Percentiles rank a stretch among this genome's conserved stretches.
phyloP scores from a whole-genome alignment of 1,140 invertebrate genomes.

The Habropoda laboriosa region DNA sequence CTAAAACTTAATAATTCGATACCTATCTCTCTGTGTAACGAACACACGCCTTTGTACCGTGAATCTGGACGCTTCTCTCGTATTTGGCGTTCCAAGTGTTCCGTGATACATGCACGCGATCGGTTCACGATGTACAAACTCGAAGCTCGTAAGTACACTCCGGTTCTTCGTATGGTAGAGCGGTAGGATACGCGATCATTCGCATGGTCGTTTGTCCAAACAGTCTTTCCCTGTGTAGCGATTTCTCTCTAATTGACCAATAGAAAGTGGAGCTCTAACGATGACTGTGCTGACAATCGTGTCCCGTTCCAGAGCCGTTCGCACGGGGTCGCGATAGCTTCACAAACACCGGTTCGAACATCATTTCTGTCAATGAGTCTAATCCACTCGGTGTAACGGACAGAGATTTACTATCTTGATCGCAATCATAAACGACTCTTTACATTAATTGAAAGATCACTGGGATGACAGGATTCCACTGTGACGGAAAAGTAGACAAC shows the following conservation, averaged over 20 bases:
- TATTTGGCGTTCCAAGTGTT: slow-evolving; percentile 17
- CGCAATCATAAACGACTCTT: neutral
- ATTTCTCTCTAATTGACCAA: slow-evolving; percentile 74
- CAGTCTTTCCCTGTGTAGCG: slow-evolving; percentile 32
- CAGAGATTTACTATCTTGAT: neutral
- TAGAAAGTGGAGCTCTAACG: slow-evolving; percentile 68
- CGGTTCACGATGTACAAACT: slow-evolving; percentile 43
- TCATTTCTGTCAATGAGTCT: slow-evolving; percentile 3
- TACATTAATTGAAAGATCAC: slow-evolving; percentile 17
- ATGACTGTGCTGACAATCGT: slow-evolving; percentile 65
- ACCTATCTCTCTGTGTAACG: no score
- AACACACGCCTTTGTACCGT: slow-evolving; percentile 8
- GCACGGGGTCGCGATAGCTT: slow-evolving; percentile 49
- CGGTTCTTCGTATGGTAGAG: slow-evolving; percentile 31
- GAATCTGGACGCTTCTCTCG: slow-evolving; percentile 41
- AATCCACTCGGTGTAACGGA: neutral
- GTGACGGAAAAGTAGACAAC: neutral
- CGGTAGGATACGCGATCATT: slow-evolving; percentile 26
- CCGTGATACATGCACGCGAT: slow-evolving; percentile 14
- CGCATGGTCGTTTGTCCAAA: slow-evolving; percentile 33
- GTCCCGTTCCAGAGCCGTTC: slow-evolving; percentile 50
- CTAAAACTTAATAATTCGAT: no score
- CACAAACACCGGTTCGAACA: neutral
- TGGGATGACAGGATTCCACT: slow-evolving; percentile 7
- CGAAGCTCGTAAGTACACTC: slow-evolving; percentile 28